Evolutionary conservation across 2,888 invertebrate species (phyloP).

Genomic region (Dastarcus helophoroides): DNA sequence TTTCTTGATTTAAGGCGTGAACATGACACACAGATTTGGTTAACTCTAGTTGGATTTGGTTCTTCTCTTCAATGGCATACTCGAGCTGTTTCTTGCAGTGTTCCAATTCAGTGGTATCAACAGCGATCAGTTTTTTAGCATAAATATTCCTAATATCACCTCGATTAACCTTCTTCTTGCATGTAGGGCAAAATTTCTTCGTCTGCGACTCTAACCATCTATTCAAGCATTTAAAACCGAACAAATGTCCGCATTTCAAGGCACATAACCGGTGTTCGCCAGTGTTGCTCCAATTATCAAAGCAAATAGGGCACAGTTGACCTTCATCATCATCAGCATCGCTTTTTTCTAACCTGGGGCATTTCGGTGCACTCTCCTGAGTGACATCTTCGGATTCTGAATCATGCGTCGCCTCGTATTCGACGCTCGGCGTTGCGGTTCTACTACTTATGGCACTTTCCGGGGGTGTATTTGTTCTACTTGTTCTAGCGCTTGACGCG

Average conservation of each 20-base stretch:
- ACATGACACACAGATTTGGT: slow-evolving; percentile 38
- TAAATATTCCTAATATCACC: slow-evolving; percentile 53
- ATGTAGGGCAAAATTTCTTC: slow-evolving; percentile 73
- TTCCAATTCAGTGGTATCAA: slow-evolving; percentile 70
- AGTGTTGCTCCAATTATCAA: slow-evolving; percentile 77
- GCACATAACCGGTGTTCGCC: slow-evolving; percentile 80
- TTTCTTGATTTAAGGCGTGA: slow-evolving; percentile 34
- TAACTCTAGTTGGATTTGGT: slow-evolving; percentile 50
- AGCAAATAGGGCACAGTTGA: slow-evolving; percentile 74
- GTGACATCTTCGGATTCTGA: too few relatives aligned
- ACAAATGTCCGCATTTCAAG: slow-evolving; percentile 85
- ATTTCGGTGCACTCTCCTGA: too few relatives aligned
- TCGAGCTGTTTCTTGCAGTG: slow-evolving; percentile 51
- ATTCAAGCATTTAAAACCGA: slow-evolving; percentile 70
- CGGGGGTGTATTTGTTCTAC: too few relatives aligned
- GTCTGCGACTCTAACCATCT: slow-evolving; percentile 55
- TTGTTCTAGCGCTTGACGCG: too few relatives aligned
- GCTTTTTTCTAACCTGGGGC: too few relatives aligned
- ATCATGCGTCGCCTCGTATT: too few relatives aligned
- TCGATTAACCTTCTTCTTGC: slow-evolving; percentile 50
- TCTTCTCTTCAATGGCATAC: slow-evolving; percentile 44
- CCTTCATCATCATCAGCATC: slow-evolving; percentile 50
- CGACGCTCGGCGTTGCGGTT: too few relatives aligned
- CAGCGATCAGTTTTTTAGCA: slow-evolving; percentile 60
- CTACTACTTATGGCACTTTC: too few relatives aligned